Percentiles rank a stretch among this genome's conserved stretches.
phyloP scores from a whole-genome alignment of 2,888 invertebrate genomes.

The Beris chalybata region DNA sequence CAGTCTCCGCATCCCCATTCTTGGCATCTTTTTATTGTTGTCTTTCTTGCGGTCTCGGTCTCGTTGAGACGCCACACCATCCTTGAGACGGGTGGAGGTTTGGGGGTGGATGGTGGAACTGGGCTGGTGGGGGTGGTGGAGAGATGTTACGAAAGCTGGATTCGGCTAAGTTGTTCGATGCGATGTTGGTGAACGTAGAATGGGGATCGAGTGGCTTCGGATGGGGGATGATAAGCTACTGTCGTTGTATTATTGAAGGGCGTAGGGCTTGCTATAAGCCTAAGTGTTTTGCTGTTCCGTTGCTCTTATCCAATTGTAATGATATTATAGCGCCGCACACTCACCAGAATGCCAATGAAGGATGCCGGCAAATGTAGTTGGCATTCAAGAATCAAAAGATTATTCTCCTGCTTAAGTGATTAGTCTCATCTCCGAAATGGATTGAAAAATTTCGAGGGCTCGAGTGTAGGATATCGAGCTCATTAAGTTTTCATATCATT shows the following conservation, averaged over 20 bases:
- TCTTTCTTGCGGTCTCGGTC: conserved; percentile 33
- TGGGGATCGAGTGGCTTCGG: conserved; percentile 14
- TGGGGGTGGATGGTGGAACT: neutral
- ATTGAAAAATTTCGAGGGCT: conserved; percentile 31
- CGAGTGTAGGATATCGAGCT: conserved; percentile 9
- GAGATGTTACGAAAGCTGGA: neutral
- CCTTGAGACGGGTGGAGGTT: conserved; percentile 11
- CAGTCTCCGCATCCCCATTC: conserved; percentile 36
- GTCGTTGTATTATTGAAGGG: conserved; percentile 33
- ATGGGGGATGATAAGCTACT: conserved; percentile 9
- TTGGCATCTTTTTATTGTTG: conserved; percentile 36
- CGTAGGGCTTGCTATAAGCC: conserved; percentile 21
- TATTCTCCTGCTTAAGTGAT: conserved; percentile 39
- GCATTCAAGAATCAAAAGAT: conserved; percentile 38
- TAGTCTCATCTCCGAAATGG: conserved; percentile 36
- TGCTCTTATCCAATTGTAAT: conserved; percentile 39
- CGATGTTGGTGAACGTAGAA: neutral
- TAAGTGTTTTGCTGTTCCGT: conserved; percentile 37
- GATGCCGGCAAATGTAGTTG: conserved; percentile 28
- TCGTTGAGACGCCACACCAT: conserved; percentile 18
- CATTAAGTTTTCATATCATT: conserved; percentile 30
- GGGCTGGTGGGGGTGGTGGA: no score
- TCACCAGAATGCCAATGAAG: conserved; percentile 30
- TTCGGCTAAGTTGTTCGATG: neutral
- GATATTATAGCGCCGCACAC: conserved; percentile 37